Evolutionary conservation across 1,140 invertebrate genomes (phyloP), one percentile per base, ranked within the genome.

Genomic region (Scaptodrosophila lebanonensis): DNA sequence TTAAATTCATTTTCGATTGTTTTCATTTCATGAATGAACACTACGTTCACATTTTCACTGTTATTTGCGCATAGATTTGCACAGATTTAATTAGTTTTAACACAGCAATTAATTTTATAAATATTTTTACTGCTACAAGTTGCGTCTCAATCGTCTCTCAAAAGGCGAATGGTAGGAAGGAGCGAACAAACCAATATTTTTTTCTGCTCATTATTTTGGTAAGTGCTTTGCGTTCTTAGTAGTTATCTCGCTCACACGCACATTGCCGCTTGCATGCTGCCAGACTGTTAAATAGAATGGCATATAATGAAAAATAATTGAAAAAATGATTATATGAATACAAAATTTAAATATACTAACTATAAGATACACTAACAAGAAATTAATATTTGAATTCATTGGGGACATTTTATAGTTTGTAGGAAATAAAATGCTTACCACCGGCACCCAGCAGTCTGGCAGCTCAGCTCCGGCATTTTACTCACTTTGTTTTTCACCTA

Each of bases 51-150:
- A 72, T 67, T 68, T 79, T 72, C 63, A 72, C 63, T 68, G 67
- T 35, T n/a, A 48, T 58, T 65, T 44, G 6, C 39, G 13, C 11
- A 27, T n/a, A 29, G n/a, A 29, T 48, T 57, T 57, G 43, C 57
- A 60, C 5, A 12, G 4, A 22, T 39, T 53, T 61, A 47, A 40
- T 58, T 58, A 15, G 51, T 56, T 77, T 67, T 64, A 57, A 63
- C 51, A 77, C 72, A 49, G 49, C 32, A 60, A 66, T 65, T 64
- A 33, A 49, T 56, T 76, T 60, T 59, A 76, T 76, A 77, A 77
- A 76, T 79, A 67, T 72, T 72, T 77, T 77, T 64, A 60, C 68
- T 77, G 63, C 72, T 77, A 77, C 72, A 72, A 76, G 72, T 77
- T 77, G 72, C 68, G 54, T 27, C 63, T 25, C 39, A 42, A 29